phyloP scores from a whole-genome alignment of 1,140 invertebrate species.

The Cydia pomonella region DNA sequence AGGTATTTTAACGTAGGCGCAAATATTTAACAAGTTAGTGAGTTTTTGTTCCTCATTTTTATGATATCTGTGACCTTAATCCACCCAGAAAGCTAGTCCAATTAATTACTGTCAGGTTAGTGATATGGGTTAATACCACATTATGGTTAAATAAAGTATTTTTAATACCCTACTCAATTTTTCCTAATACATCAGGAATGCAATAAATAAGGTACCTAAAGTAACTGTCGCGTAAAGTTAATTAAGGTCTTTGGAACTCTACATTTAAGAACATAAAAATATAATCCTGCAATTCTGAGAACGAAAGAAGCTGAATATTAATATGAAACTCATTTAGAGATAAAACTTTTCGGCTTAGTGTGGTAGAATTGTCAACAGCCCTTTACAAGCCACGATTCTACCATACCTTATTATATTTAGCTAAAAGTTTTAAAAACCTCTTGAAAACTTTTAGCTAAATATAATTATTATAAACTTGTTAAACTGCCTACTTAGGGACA shows the following conservation, averaged over 20 bases:
- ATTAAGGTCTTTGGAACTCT: background rate
- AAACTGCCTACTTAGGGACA: no score
- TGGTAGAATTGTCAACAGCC: no score
- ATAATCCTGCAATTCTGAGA: background rate
- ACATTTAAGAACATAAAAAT: background rate
- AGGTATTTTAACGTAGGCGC: conserved; percentile 22
- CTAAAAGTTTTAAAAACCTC: no score
- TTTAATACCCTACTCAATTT: background rate
- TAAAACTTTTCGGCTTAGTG: no score
- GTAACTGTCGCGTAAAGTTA: background rate
- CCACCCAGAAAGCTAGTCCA: background rate
- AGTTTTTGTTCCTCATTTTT: conserved; percentile 18
- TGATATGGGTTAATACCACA: no score
- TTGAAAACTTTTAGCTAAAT: no score
- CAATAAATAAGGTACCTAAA: background rate
- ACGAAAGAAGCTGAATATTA: background rate
- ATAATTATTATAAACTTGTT: no score
- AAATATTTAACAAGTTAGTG: conserved; percentile 17
- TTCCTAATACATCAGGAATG: background rate
- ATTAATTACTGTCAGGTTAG: conserved; percentile 18
- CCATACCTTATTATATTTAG: no score
- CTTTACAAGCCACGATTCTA: no score
- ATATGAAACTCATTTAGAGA: background rate
- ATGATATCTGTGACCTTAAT: conserved; percentile 27
- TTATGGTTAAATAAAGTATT: no score